Evolutionary conservation across 2,888 invertebrate species (phyloP), one percentile per base, ranked within the genome.

Genomic region (Zelleria hepariella): DNA sequence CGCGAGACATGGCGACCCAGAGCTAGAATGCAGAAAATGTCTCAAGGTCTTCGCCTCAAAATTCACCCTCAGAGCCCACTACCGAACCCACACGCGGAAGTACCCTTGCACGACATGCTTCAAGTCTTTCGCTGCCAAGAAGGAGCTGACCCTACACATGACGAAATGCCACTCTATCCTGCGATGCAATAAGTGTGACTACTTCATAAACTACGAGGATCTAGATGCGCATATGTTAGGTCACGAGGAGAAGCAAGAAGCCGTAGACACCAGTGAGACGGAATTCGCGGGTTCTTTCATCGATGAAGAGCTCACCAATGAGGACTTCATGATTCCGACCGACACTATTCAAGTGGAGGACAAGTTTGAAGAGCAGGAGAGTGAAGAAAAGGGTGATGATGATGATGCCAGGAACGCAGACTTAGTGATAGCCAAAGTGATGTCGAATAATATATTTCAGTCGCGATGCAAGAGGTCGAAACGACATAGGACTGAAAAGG

Each of bases 31-130:
- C 62, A 66, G 69, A 10, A 77, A 76, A 62, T 90, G 90, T 68
- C 75, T 72, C 20, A 89, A 89, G 68, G 87, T 89, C 0, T 89
- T 86, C 68, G 84, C 87, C 0, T 81, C 88, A 15, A 86, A 87
- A 62, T 82, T 80, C 59, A 82, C 82, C 6, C 68, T 89, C 3
- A 78, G 83, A 20, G 77, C 76, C 18, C 90, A 90, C 63, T 67
- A 67, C 15, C 83, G 82, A 64, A 80, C 86, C 26, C 90, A 90
- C 62, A 67, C 68, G 26, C 70, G 86, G 0, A 78, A 78, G 59
- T 73, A 74, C 57, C 67, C 68, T 0, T 90, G 89, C 63, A 61
- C 58, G 0, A 67, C 69, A 58, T 89, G 89, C 62, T 60, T 67
- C 0, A 80, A 76, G 49, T 70, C 78, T 0, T 89, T 76, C 60